These are phyloP conservation scores for Hypercompe scribonia DNA, from an alignment of 2,888 invertebrate species.

Conservation along the genomic window DNA sequence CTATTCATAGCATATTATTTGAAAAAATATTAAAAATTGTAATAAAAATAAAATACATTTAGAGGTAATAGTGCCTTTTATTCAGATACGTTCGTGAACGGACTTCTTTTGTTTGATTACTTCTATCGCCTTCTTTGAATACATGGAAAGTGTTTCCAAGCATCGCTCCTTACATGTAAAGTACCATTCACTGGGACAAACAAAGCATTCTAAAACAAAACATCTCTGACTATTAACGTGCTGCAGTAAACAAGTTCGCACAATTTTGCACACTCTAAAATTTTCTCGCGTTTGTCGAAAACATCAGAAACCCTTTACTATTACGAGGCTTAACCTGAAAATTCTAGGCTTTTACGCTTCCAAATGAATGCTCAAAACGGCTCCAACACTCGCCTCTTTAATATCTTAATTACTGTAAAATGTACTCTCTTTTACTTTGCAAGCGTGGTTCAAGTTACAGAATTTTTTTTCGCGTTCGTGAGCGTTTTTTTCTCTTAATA, in stretches of 20 bases:
- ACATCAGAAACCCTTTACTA: conserved; percentile 57
- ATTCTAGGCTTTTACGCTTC: conserved; percentile 62
- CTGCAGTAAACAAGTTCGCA: conserved; percentile 44
- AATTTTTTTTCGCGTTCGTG: no score
- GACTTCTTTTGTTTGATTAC: background rate
- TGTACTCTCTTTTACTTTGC: conserved; percentile 58
- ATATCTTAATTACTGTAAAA: conserved; percentile 71
- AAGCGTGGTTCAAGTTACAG: conserved; percentile 24
- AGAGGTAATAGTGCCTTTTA: background rate
- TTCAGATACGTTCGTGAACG: background rate
- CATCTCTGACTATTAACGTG: conserved; percentile 17
- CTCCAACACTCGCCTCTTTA: conserved; percentile 66
- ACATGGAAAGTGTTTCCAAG: background rate
- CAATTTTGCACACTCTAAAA: conserved; percentile 45
- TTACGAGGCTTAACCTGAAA: conserved; percentile 58
- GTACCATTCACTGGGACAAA: conserved; percentile 2
- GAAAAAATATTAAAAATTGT: no score
- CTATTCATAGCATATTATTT: no score
- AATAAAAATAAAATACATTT: no score
- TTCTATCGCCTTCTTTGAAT: background rate
- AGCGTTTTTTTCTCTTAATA: background rate
- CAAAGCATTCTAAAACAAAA: conserved; percentile 12
- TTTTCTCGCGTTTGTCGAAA: conserved; percentile 48
- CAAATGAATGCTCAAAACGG: conserved; percentile 63
- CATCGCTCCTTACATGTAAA: background rate